Evolutionary conservation across 2,888 invertebrate genomes (phyloP).

Genomic region (Teinopalpus imperialis): DNA sequence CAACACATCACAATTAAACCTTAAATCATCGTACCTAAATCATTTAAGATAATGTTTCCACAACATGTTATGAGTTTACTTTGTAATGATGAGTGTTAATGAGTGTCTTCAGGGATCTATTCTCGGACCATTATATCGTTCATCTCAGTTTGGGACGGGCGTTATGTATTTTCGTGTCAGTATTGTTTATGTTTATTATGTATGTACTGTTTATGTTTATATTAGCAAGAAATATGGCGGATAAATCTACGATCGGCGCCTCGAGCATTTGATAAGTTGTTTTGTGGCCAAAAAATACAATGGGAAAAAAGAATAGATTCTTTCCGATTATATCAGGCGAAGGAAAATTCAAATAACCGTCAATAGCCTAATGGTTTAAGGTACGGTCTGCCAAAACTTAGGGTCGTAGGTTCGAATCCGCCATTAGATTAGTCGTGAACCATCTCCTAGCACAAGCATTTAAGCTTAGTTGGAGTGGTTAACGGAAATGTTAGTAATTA

Average conservation of each 20-base stretch:
- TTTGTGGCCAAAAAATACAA: neutral
- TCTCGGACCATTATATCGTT: conserved; percentile 5
- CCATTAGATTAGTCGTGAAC: no score
- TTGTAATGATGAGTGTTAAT: neutral
- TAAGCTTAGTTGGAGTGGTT: no score
- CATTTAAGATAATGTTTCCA: neutral
- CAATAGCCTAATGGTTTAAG: no score
- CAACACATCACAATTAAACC: no score
- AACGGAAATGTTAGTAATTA: no score
- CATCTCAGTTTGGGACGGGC: conserved; percentile 19
- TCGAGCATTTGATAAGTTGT: conserved; percentile 8
- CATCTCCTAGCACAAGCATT: no score
- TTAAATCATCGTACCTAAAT: no score
- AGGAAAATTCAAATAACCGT: no score
- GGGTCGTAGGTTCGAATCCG: no score
- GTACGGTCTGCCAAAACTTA: no score
- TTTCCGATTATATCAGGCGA: no score
- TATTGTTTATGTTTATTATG: conserved; percentile 22
- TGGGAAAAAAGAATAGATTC: no score
- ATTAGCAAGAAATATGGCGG: conserved; percentile 20
- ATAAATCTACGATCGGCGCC: conserved; percentile 21
- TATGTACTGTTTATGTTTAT: conserved; percentile 24
- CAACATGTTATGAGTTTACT: neutral
- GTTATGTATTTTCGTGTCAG: conserved; percentile 19
- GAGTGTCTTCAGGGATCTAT: conserved; percentile 5